Conservation (phyloP, 2,113 vertebrate species). For the Tragelaphus imberbis region DNA sequence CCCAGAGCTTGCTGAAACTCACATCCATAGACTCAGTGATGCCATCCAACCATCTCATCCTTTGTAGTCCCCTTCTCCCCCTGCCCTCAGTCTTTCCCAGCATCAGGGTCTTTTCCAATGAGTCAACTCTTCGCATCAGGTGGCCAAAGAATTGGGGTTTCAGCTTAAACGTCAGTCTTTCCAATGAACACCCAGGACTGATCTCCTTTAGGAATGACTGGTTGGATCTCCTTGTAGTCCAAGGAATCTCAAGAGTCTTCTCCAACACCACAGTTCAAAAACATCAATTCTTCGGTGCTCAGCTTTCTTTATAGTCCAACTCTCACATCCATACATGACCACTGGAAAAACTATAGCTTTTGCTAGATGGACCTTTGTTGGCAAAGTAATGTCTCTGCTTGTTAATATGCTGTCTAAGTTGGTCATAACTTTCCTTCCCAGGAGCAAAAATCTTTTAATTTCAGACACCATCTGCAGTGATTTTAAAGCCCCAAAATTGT, state of each 20-base stretch:
- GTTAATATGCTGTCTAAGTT: neutral
- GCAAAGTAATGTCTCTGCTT: neutral
- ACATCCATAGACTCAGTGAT: rapidly evolving
- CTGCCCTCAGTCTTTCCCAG: neutral
- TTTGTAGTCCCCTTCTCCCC: rapidly evolving
- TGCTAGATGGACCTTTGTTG: neutral
- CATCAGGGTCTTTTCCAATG: neutral
- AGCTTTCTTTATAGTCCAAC: neutral
- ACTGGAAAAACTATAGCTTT: neutral
- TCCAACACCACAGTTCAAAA: neutral
- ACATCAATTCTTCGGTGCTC: neutral
- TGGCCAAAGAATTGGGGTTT: neutral
- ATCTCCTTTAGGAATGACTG: neutral
- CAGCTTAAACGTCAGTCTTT: neutral
- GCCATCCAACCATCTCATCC: neutral
- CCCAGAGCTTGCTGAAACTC: neutral
- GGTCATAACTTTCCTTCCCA: neutral
- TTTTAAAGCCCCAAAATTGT: neutral
- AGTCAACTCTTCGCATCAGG: neutral
- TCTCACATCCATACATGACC: neutral
- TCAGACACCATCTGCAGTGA: neutral
- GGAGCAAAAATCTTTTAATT: neutral
- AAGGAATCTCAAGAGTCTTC: neutral
- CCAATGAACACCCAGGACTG: neutral
- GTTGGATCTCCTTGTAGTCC: neutral